Evolutionary conservation across 1,140 invertebrate genomes (phyloP).

Genomic region (Drosophila burlai): DNA sequence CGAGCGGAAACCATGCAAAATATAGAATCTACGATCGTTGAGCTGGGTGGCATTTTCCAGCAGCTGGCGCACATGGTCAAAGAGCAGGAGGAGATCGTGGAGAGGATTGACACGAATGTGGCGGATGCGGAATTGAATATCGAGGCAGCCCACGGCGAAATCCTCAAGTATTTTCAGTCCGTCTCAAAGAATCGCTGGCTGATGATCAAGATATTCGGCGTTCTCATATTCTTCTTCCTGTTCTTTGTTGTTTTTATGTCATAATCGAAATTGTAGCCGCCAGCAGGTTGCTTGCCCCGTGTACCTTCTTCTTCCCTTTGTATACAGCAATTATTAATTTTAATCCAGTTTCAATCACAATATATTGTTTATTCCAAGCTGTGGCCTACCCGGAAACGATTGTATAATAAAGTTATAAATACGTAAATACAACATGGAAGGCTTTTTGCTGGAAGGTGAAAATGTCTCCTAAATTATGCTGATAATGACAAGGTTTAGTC

Average conservation of each 20-base stretch:
- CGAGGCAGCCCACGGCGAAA: slow-evolving; percentile 98
- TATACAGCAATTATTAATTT: slow-evolving; percentile 35
- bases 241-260: slow-evolving; percentile 99
- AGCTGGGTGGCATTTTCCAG: slow-evolving; percentile 99
- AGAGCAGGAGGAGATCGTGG: slow-evolving; percentile 99
- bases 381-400: slow-evolving; percentile 41
- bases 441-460: not conserved
- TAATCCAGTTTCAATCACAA: slow-evolving; percentile 44
- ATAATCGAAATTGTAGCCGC: slow-evolving; percentile 85
- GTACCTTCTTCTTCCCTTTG: slow-evolving; percentile 37
- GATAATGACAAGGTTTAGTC: slow-evolving; percentile 41
- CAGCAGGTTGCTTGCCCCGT: slow-evolving; percentile 24
- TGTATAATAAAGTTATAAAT: slow-evolving; percentile 76
- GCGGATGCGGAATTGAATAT: slow-evolving; percentile 98
- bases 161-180: slow-evolving; percentile 99
- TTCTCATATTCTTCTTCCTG: slow-evolving; percentile 99
- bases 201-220: slow-evolving; percentile 99
- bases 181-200: slow-evolving; percentile 99
- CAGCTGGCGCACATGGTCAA: slow-evolving; percentile 99
- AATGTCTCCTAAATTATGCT: slow-evolving; percentile 23
- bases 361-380: slow-evolving; percentile 48
- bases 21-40: slow-evolving; percentile 99
- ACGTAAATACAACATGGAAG: slow-evolving; percentile 39
- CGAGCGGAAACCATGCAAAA: slow-evolving; percentile 99
- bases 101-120: slow-evolving; percentile 98